phyloP scores from a whole-genome alignment of 2,113 vertebrate species.

The Enhydra lutris region DNA sequence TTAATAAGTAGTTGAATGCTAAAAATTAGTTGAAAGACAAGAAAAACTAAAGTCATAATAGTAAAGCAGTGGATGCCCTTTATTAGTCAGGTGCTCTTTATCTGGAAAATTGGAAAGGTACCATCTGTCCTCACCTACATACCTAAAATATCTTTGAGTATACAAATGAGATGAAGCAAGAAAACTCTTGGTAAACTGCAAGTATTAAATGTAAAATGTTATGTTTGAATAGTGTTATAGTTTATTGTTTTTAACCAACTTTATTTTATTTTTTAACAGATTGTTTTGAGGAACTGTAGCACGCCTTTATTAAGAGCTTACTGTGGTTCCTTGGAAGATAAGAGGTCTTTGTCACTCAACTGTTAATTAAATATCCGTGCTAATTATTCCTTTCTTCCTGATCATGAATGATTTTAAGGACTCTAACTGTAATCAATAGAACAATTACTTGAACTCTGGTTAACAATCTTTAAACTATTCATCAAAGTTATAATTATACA shows the following conservation, averaged over 20 bases:
- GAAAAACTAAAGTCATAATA: neutral
- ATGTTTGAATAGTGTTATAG: neutral
- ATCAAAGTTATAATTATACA: slow-evolving; percentile 2
- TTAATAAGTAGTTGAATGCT: neutral
- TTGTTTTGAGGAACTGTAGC: slow-evolving; percentile 87
- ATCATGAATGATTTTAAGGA: slow-evolving; percentile 35
- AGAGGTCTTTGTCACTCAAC: slow-evolving; percentile 82
- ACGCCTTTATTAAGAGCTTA: slow-evolving; percentile 93
- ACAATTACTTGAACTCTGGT: neutral
- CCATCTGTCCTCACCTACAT: neutral
- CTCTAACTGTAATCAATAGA: neutral
- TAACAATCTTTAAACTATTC: slow-evolving; percentile 37
- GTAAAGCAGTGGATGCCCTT: neutral
- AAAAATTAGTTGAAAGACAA: neutral
- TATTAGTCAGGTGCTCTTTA: neutral
- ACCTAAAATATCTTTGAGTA: neutral
- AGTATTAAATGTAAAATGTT: slow-evolving; percentile 6
- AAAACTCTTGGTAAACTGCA: neutral
- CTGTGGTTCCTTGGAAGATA: slow-evolving; percentile 89
- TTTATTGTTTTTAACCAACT: slow-evolving; percentile 23
- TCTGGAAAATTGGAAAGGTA: neutral
- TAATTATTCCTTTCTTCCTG: slow-evolving; percentile 26
- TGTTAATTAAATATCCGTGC: slow-evolving; percentile 11
- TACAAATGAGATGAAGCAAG: slow-evolving; percentile 18
- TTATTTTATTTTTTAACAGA: slow-evolving; percentile 83